Conservation (phyloP, 2,888 invertebrate genomes). For the Ectemnius cavifrons region DNA sequence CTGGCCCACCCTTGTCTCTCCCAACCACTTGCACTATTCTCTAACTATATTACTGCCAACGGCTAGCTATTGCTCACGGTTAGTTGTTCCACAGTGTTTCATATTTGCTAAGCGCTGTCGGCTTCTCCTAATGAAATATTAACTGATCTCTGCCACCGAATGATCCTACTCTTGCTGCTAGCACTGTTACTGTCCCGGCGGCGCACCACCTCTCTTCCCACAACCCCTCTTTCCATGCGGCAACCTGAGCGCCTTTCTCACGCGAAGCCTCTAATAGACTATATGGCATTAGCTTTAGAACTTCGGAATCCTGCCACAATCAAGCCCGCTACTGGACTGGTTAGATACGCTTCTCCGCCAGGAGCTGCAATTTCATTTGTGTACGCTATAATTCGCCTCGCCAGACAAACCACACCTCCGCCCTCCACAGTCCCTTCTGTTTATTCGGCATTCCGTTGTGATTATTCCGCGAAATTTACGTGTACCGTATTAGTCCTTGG, state of each 20-base stretch:
- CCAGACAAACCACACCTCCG: no score
- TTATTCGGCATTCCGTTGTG: no score
- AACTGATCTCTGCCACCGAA: constrained; percentile 21
- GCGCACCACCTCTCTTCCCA: no score
- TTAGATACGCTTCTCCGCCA: background rate
- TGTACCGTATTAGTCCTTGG: no score
- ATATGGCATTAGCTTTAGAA: background rate
- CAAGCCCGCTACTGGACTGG: constrained; percentile 19
- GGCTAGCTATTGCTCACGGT: constrained; percentile 47
- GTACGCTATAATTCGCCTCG: no score
- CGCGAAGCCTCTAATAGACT: no score
- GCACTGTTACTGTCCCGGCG: no score
- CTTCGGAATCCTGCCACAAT: constrained; percentile 16
- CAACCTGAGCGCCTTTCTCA: no score
- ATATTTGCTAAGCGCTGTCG: constrained; percentile 48
- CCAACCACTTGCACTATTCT: constrained; percentile 48
- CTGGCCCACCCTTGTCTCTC: constrained; percentile 21
- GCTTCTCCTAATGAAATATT: constrained; percentile 42
- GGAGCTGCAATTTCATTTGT: background rate
- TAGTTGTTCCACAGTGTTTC: constrained; percentile 55
- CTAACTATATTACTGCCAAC: constrained; percentile 61
- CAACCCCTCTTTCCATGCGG: no score
- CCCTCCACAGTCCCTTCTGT: no score
- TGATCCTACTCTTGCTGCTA: no score
- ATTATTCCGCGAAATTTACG: no score